Percentiles rank a stretch among this genome's conserved stretches.
Conservation (phyloP, 2,888 invertebrate genomes). For the Drosophila macrospina region DNA sequence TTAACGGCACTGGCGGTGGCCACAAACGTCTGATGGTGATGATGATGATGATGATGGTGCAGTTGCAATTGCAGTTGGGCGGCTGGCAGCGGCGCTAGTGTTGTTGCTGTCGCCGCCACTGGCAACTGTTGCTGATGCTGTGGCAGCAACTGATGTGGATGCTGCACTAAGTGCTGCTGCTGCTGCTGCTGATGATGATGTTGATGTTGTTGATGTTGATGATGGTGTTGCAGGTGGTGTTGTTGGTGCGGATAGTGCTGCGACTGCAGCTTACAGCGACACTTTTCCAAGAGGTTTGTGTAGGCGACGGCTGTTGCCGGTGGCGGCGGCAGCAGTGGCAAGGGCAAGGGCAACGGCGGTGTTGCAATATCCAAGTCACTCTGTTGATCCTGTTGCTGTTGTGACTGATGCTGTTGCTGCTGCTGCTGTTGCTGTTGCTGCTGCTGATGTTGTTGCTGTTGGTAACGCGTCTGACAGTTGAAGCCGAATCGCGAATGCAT, state of each 20-base stretch:
- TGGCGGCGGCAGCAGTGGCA: conserved; percentile 15
- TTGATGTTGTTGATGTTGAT: conserved; percentile 43
- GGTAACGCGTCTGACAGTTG: conserved; percentile 77
- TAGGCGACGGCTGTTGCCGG: conserved; percentile 54
- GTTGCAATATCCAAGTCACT: conserved; percentile 59
- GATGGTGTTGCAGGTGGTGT: conserved; percentile 36
- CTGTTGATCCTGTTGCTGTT: conserved; percentile 57
- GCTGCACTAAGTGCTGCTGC: conserved; percentile 34
- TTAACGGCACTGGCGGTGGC: conserved; percentile 73
- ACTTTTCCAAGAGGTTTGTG: conserved; percentile 78
- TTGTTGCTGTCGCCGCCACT: conserved; percentile 46
- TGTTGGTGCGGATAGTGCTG: conserved; percentile 37
- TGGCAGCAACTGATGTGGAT: conserved; percentile 46
- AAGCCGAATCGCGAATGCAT: conserved; percentile 83
- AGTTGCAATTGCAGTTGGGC: conserved; percentile 76
- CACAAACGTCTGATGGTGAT: conserved; percentile 78
- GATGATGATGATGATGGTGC: conserved; percentile 79
- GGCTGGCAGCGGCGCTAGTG: conserved; percentile 61
- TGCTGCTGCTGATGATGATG: conserved; percentile 43
- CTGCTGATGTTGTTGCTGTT: conserved; percentile 70
- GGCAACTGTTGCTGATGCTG: conserved; percentile 63
- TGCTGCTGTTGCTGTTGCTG: conserved; percentile 59
- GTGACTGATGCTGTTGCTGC: conserved; percentile 54
- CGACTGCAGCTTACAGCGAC: conserved; percentile 74
- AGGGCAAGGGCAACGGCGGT: conserved; percentile 21